A percentile compares a stretch with the other conserved stretches of the same genome.
Evolutionary conservation across 2,888 invertebrate genomes (phyloP).

Genomic region (Hipparchia sbordonii): DNA sequence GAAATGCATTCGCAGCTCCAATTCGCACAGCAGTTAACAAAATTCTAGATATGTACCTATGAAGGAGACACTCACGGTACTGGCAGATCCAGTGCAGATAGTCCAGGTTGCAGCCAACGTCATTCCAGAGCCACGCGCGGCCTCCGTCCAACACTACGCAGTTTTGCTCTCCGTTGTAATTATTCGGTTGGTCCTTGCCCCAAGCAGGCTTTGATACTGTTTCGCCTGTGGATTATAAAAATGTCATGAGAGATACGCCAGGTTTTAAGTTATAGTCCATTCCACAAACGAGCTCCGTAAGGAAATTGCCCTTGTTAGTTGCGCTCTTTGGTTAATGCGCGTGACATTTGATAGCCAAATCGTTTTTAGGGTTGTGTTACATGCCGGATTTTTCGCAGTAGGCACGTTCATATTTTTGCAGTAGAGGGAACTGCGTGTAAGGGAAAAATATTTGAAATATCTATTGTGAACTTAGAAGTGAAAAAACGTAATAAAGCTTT

Average conservation of each 20-base stretch:
- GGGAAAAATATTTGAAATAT: too few relatives aligned
- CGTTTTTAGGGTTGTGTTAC: too few relatives aligned
- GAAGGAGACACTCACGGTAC: slow-evolving; percentile 87
- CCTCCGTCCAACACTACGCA: slow-evolving; percentile 97
- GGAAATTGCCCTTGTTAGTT: too few relatives aligned
- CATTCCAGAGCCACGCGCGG: slow-evolving; percentile 96
- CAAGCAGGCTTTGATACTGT: slow-evolving; percentile 91
- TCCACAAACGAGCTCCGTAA: too few relatives aligned
- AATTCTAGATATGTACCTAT: slow-evolving; percentile 77
- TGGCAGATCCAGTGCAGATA: slow-evolving; percentile 97
- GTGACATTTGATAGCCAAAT: too few relatives aligned
- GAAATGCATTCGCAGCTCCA: slow-evolving; percentile 11
- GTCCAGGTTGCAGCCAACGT: slow-evolving; percentile 96
- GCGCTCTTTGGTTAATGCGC: too few relatives aligned
- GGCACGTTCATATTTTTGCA: too few relatives aligned
- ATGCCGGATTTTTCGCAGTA: too few relatives aligned
- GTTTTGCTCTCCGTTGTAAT: slow-evolving; percentile 97
- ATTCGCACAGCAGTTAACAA: slow-evolving; percentile 58
- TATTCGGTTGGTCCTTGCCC: slow-evolving; percentile 97
- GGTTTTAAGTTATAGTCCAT: too few relatives aligned
- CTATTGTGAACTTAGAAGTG: too few relatives aligned
- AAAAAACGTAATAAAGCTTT: too few relatives aligned
- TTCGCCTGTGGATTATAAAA: slow-evolving; percentile 82
- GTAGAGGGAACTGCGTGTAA: too few relatives aligned
- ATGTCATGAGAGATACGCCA: neutral